A percentile compares a stretch with the other conserved stretches of the same genome.
phyloP scores from a whole-genome alignment of 1,140 invertebrate species.

The Liolophura sinensis region DNA sequence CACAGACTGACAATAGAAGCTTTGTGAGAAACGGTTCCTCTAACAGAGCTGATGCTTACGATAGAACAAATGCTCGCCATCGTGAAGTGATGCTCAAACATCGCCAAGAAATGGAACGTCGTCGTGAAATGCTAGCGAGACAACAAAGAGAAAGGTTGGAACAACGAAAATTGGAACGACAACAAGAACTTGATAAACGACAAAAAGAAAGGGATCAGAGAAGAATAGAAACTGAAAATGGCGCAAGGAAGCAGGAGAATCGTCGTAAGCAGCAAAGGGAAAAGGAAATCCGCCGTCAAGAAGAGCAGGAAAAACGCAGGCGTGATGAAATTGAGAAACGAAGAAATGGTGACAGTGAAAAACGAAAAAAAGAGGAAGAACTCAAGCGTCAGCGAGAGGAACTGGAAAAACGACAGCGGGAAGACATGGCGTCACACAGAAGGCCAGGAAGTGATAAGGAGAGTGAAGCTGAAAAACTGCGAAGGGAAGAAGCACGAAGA shows the following conservation, averaged over 20 bases:
- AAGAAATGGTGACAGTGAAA: conserved; percentile 2
- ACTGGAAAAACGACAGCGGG: conserved; percentile 1
- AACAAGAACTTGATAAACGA: neutral
- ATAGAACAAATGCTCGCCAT: too few relatives aligned
- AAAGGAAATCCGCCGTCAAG: neutral
- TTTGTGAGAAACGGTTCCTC: too few relatives aligned
- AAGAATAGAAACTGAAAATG: neutral
- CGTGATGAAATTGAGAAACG: conserved; percentile 4
- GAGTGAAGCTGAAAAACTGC: conserved; percentile 2
- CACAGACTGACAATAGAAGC: too few relatives aligned
- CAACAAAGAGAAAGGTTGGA: neutral
- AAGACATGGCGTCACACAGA: conserved; percentile 1
- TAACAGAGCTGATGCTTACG: too few relatives aligned
- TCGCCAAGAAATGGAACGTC: too few relatives aligned
- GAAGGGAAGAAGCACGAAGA: neutral
- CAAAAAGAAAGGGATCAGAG: too few relatives aligned
- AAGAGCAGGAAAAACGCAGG: conserved; percentile 2
- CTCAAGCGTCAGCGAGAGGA: conserved; percentile 9
- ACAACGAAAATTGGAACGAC: neutral
- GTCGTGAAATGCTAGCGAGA: too few relatives aligned
- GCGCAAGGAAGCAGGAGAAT: conserved; percentile 2
- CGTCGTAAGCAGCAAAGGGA: neutral
- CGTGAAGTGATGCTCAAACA: too few relatives aligned
- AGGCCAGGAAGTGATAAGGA: conserved; percentile 3
- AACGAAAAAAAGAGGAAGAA: neutral